Base-by-base conservation (phyloP, 1,140 invertebrate species). In the Archegozetes longisetosus region DNA sequence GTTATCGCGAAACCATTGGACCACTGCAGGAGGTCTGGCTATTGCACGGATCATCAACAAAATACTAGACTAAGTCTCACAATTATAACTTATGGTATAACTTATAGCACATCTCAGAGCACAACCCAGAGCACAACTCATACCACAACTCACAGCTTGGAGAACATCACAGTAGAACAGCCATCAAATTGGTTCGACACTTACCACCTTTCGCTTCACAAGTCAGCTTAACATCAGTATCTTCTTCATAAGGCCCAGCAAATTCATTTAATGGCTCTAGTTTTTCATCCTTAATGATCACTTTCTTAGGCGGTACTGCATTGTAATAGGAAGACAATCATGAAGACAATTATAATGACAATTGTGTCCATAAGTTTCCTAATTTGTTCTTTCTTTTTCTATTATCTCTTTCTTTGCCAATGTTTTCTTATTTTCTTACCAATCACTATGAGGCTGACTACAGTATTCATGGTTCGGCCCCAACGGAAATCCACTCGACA, bases 1-100 rank as follows among this genome's bases (percentile, higher is more conserved):
- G 22, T 66, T 65, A 46, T 84, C 69, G 68, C 82, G 80, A 68
- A 82, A 83, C 83, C 83, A 92, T 73, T 87, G 90, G 69, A 93
- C 89, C 72, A 86, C 90, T 50, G 85, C 84, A 47, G 88, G 88
- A 55, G 87, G 86, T 69, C 91, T 87, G 17, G 88, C 88, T 68
- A 85, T 88, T 69, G 86, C 85, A n/a, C n/a, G n/a, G n/a, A n/a
- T 53, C 84, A 75, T 61, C n/a, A n/a, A n/a, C n/a, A n/a, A n/a
- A n/a, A n/a, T n/a, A n/a, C n/a, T n/a, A n/a, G n/a, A n/a, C n/a
- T n/a, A n/a, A n/a, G n/a, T n/a, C n/a, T n/a, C n/a, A n/a, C n/a
- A n/a, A n/a, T n/a, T n/a, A n/a, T n/a, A n/a, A n/a, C n/a, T n/a
- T n/a, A n/a, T n/a, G n/a, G n/a, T n/a, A n/a, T n/a, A n/a, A n/a